These are phyloP conservation scores for Nudaria mundana DNA, from an alignment of 2,888 invertebrate genomes.

Conservation along the genomic window DNA sequence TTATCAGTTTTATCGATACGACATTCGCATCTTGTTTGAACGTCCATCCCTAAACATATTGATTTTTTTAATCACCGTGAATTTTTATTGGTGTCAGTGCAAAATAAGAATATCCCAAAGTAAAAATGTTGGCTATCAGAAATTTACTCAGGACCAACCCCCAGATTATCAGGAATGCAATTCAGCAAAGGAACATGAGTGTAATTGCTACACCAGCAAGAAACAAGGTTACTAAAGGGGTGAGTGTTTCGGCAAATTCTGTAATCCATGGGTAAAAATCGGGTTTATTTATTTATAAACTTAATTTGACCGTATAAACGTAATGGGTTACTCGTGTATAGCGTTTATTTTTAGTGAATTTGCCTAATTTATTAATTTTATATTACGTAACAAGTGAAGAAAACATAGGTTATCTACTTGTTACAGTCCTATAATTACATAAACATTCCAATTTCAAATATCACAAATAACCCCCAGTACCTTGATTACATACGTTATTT, in stretches of 20 bases:
- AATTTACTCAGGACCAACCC: slow-evolving; percentile 54
- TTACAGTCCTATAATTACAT: too few relatives aligned
- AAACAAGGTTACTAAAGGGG: slow-evolving; percentile 56
- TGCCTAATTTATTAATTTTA: not conserved
- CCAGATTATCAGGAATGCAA: slow-evolving; percentile 55
- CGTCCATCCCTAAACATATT: slow-evolving; percentile 6
- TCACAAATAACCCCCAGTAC: too few relatives aligned
- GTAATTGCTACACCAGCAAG: slow-evolving; percentile 54
- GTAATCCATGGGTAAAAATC: not conserved
- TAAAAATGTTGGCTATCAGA: slow-evolving; percentile 61
- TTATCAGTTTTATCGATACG: too few relatives aligned
- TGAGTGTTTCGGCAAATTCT: slow-evolving; percentile 36
- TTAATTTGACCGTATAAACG: not conserved
- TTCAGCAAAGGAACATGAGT: slow-evolving; percentile 64
- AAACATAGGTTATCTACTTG: slow-evolving; percentile 29
- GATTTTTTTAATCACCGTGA: slow-evolving; percentile 18
- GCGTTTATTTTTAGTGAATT: not conserved
- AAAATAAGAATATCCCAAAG: slow-evolving; percentile 18
- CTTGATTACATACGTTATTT: too few relatives aligned
- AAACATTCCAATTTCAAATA: too few relatives aligned
- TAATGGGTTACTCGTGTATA: too few relatives aligned
- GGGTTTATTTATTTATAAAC: not conserved
- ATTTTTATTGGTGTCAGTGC: slow-evolving; percentile 18
- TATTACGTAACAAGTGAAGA: slow-evolving; percentile 39
- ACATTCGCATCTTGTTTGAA: not conserved